Percentiles rank a stretch among this genome's conserved stretches.
Conservation (phyloP, 2,113 vertebrate genomes). For the Isichthys henryi region DNA sequence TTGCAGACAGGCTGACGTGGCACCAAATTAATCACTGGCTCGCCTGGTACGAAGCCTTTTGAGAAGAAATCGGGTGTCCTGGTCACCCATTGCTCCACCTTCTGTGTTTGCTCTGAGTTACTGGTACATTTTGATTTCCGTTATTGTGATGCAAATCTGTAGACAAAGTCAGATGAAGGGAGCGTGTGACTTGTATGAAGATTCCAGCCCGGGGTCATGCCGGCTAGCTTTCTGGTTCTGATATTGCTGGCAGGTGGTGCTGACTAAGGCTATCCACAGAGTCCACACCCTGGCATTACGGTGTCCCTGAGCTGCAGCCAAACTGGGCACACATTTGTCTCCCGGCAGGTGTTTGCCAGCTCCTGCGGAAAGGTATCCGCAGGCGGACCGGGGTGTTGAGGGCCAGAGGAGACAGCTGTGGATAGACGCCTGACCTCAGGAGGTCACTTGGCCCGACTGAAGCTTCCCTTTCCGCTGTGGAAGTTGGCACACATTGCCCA, state of each 20-base stretch:
- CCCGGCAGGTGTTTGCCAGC: neutral
- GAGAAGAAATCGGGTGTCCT: neutral
- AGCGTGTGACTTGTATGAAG: constrained; percentile 20
- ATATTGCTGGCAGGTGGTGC: constrained; percentile 2
- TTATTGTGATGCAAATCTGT: neutral
- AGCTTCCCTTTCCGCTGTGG: constrained; percentile 26
- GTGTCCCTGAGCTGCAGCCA: neutral
- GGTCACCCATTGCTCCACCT: neutral
- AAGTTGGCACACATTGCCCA: constrained; percentile 23
- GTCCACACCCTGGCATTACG: neutral
- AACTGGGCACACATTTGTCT: neutral
- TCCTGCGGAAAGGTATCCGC: neutral
- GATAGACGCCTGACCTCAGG: constrained; percentile 3
- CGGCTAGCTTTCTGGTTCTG: neutral
- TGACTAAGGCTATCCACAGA: constrained; percentile 12
- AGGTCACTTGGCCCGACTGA: constrained; percentile 14
- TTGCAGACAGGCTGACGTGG: neutral
- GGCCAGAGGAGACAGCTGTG: neutral
- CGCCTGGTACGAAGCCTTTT: neutral
- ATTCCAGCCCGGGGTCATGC: constrained; percentile 12
- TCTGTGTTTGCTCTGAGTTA: neutral
- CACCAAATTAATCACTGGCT: neutral
- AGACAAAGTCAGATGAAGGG: neutral
- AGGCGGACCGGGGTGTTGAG: neutral
- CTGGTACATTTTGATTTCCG: neutral